Evolutionary conservation across 2,888 invertebrate species (phyloP).

Genomic region (Melieria omissa): DNA sequence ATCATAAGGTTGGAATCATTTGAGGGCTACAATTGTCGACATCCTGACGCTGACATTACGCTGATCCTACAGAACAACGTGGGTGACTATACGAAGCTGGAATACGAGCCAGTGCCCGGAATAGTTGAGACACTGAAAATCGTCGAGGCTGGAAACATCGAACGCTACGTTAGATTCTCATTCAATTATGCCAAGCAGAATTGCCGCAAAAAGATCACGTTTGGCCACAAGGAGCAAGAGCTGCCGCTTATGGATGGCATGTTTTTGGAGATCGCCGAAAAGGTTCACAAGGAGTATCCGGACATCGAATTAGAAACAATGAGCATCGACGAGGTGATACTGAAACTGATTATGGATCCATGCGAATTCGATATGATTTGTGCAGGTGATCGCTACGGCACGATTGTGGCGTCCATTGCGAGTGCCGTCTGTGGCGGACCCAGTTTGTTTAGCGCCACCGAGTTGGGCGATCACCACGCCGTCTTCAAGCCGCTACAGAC

Average conservation of each 20-base stretch:
- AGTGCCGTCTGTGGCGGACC: constrained; percentile 57
- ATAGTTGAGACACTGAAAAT: constrained; percentile 58
- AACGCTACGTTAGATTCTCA: constrained; percentile 50
- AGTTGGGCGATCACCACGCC: constrained; percentile 53
- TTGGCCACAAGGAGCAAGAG: constrained; percentile 52
- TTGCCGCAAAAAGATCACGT: constrained; percentile 49
- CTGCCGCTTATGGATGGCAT: constrained; percentile 53
- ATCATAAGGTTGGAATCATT: constrained; percentile 51
- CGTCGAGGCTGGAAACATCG: constrained; percentile 32
- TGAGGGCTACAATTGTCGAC: constrained; percentile 51
- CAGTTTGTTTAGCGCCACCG: constrained; percentile 54
- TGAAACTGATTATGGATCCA: constrained; percentile 48
- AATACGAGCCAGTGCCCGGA: constrained; percentile 58
- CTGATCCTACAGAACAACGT: constrained; percentile 56
- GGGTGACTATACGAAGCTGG: constrained; percentile 56
- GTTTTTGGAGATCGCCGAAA: constrained; percentile 46
- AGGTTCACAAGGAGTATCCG: constrained; percentile 35
- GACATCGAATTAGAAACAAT: constrained; percentile 49
- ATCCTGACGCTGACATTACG: constrained; percentile 50
- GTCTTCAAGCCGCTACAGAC: constrained; percentile 59
- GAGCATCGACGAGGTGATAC: constrained; percentile 48
- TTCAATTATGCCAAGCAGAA: constrained; percentile 46
- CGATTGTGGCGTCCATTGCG: constrained; percentile 52
- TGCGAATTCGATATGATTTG: constrained; percentile 53
- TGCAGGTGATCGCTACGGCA: constrained; percentile 55